Conservation (phyloP, 2,113 vertebrate genomes). For the Protobothrops mucrosquamatus region DNA sequence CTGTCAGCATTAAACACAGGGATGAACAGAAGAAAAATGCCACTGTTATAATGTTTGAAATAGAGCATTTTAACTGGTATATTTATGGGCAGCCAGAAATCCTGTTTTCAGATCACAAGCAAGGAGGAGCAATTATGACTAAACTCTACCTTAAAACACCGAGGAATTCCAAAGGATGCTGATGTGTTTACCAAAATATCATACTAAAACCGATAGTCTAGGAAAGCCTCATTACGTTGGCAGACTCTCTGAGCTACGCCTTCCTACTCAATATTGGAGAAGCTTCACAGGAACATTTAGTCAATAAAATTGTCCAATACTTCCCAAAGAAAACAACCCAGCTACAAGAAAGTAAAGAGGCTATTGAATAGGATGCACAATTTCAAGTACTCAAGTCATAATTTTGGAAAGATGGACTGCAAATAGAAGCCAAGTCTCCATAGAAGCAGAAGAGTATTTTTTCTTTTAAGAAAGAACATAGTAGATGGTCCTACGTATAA, state of each 20-base stretch:
- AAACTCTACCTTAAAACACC: not conserved
- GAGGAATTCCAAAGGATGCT: not conserved
- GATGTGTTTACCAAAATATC: not conserved
- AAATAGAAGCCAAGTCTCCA: not conserved
- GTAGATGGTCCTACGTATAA: not conserved
- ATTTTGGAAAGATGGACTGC: not conserved
- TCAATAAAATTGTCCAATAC: not conserved
- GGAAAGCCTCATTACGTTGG: not conserved
- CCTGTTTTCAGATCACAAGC: not conserved
- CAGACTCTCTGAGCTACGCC: not conserved
- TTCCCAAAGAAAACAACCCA: not conserved
- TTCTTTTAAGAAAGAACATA: not conserved
- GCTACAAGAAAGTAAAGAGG: not conserved
- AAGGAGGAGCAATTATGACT: not conserved
- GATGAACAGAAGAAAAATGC: not conserved
- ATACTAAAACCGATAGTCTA: not conserved
- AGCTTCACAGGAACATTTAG: not conserved
- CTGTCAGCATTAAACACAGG: not conserved
- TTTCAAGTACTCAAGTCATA: not conserved
- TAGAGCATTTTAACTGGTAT: not conserved
- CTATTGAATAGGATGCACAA: not conserved
- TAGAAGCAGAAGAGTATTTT: not conserved
- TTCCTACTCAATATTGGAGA: not conserved
- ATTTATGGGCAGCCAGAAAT: not conserved
- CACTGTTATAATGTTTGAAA: not conserved